Conservation (phyloP, 2,888 invertebrate species). For the Cerastoderma edule region DNA sequence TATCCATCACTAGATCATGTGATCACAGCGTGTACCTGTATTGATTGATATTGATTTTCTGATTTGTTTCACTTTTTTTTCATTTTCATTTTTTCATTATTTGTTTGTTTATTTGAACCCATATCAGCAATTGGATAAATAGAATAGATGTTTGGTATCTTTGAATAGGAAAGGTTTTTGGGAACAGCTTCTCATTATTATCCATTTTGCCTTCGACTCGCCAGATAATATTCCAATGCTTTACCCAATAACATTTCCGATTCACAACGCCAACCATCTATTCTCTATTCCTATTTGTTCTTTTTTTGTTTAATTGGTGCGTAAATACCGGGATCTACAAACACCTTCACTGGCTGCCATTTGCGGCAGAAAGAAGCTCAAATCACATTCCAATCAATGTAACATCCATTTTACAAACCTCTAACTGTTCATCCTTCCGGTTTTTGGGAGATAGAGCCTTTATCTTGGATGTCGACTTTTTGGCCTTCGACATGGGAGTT, state of each 20-base stretch:
- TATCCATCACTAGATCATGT: no score
- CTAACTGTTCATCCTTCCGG: slow-evolving; percentile 78
- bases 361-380: neutral
- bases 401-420: slow-evolving; percentile 63
- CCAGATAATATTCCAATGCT: no score
- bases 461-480: slow-evolving; percentile 69
- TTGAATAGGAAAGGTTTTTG: no score
- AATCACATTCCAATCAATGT: neutral
- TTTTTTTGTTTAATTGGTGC: no score
- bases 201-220: no score
- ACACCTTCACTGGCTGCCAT: no score
- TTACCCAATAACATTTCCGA: no score
- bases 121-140: neutral
- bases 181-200: no score
- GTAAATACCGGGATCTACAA: no score
- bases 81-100: neutral
- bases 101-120: neutral
- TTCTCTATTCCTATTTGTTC: no score
- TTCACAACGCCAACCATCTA: no score
- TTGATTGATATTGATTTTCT: neutral
- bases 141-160: neutral
- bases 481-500: slow-evolving; percentile 61
- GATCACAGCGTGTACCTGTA: neutral
- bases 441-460: slow-evolving; percentile 78
- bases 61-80: neutral